Evolutionary conservation across 2,113 vertebrate genomes (phyloP), one percentile per base, ranked within the genome.

Genomic region (Saimiri boliviensis): DNA sequence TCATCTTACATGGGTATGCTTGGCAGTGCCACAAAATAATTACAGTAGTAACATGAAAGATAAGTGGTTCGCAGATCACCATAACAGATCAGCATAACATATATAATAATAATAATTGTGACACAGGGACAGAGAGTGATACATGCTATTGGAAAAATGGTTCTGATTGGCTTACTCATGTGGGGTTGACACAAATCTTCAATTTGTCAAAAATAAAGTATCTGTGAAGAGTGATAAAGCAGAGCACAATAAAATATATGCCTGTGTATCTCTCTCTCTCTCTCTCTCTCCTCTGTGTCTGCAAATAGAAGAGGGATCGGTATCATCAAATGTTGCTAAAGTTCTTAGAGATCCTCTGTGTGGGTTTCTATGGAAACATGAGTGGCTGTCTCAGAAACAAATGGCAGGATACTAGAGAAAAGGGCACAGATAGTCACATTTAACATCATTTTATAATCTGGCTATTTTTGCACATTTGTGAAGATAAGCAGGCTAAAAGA

Each of bases 291-390:
- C 3, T 60, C n/a, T 90, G 42, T 23, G 19, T 42, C 7, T 71
- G 8, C 71, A 81, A 88, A 42, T 40, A 94, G 93, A 84, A 12
- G 2, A 86, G 5, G 0, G 2, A 0, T 89, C 49, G 58, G 8
- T 70, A 85, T 92, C 81, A 92, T 93, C 84, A 94, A 95, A 97
- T 93, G 56, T 21, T 96, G 81, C 52, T 79, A 52, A 94, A 60
- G 82, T 83, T 94, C 92, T 96, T 93, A 93, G 94, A 96, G 70
- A 96, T n/a, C 63, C 35, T 93, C 17, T 5, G 7, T n/a, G 82
- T 91, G 49, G n/a, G 95, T 97, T 97, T 93, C 94, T 74, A 97
- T 97, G 96, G 96, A 94, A 96, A 97, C 96, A 68, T 6, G n/a
- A 74, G 58, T 88, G 89, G 52, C 63, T 89, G 54, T 0, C 0